These are phyloP conservation scores for Drosophila maculinotata DNA, from an alignment of 2,888 invertebrate genomes.

Conservation along the genomic window DNA sequence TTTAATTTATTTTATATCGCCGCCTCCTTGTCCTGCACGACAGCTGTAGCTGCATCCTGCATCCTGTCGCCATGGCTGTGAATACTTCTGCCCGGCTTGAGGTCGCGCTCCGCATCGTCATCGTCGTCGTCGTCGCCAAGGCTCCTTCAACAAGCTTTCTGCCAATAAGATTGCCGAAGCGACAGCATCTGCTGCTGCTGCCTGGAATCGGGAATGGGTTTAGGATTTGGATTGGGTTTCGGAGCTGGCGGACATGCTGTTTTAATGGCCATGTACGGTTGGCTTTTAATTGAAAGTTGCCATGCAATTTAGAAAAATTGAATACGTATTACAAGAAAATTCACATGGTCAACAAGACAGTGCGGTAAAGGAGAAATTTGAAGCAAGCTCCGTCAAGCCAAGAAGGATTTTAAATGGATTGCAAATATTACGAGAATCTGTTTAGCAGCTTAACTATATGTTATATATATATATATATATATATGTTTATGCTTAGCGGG, in stretches of 20 bases:
- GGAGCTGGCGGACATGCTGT: slow-evolving; percentile 15
- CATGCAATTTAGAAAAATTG: slow-evolving; percentile 46
- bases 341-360: slow-evolving; percentile 1
- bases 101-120: slow-evolving; percentile 46
- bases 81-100: slow-evolving; percentile 66
- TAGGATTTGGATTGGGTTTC: background rate
- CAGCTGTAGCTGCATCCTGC: slow-evolving; percentile 13
- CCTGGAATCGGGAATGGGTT: slow-evolving; percentile 12
- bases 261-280: slow-evolving; percentile 44
- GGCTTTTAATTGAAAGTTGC: slow-evolving; percentile 59
- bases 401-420: background rate
- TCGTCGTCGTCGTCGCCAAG: slow-evolving; percentile 31
- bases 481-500: no score
- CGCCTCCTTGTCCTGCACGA: slow-evolving; percentile 54
- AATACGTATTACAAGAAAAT: slow-evolving; percentile 15
- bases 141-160: slow-evolving; percentile 55
- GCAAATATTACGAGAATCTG: background rate
- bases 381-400: slow-evolving; percentile 1
- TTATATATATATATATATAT: no score
- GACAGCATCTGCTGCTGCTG: slow-evolving; percentile 16
- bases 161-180: slow-evolving; percentile 73
- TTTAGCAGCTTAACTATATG: no score
- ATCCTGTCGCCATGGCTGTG: slow-evolving; percentile 43
- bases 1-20: slow-evolving; percentile 78
- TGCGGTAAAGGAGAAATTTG: background rate